Evolutionary conservation across 2,113 vertebrate genomes (phyloP).

Genomic region (Stomatorhinus ivindoensis): DNA sequence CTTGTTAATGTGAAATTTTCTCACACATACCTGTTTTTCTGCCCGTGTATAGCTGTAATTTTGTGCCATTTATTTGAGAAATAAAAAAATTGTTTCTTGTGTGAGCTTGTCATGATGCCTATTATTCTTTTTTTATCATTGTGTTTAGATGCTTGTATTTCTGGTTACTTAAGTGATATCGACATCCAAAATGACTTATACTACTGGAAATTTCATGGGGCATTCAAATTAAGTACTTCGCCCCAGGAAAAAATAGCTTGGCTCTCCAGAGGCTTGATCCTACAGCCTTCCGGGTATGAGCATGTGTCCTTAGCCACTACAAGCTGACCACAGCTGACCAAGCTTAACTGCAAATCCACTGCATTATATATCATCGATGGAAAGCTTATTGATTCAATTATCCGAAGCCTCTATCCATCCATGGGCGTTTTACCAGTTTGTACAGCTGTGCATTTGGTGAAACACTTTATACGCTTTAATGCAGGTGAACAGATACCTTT

Average conservation of each 20-base stretch:
- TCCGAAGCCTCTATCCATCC: background rate
- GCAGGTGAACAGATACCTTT: background rate
- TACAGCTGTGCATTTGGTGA: background rate
- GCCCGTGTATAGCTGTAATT: background rate
- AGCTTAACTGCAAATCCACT: background rate
- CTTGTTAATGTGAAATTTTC: background rate
- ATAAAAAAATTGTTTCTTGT: background rate
- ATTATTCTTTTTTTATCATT: background rate
- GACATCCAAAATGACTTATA: background rate
- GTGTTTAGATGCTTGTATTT: background rate
- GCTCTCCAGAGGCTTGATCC: background rate
- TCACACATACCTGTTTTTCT: background rate
- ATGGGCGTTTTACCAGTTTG: background rate
- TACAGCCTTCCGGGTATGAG: background rate
- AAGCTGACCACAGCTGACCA: constrained; percentile 1
- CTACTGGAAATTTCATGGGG: background rate
- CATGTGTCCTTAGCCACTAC: background rate
- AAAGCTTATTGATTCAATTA: constrained; percentile 7
- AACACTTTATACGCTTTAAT: background rate
- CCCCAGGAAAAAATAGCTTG: background rate
- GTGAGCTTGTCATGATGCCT: background rate
- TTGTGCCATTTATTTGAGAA: background rate
- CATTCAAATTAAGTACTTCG: background rate
- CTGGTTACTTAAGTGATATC: background rate
- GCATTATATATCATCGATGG: background rate